A percentile compares a stretch with the other conserved stretches of the same genome.
Conservation (phyloP, 2,888 invertebrate species). For the Drosophila robusta region DNA sequence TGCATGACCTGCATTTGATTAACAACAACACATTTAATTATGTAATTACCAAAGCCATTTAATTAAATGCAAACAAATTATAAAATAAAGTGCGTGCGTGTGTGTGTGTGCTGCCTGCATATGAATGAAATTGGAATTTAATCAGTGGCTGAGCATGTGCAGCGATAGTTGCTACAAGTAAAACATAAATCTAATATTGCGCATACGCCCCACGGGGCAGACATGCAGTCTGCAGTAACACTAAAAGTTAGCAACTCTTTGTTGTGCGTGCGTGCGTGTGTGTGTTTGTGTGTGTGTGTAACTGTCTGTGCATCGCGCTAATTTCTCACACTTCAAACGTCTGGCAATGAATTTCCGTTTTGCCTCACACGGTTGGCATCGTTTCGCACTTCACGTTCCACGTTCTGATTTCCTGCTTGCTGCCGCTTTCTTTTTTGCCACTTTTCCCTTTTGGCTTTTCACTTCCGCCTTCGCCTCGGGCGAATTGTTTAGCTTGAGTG, state of each 20-base stretch:
- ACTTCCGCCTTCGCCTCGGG: constrained; percentile 50
- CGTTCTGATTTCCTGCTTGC: constrained; percentile 64
- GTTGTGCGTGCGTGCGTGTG: constrained; percentile 22
- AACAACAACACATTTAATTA: constrained; percentile 46
- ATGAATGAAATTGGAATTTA: constrained; percentile 30
- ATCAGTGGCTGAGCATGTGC: constrained; percentile 39
- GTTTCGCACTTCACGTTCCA: constrained; percentile 52
- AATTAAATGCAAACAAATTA: constrained; percentile 43
- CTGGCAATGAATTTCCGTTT: constrained; percentile 77
- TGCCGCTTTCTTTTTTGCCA: constrained; percentile 17
- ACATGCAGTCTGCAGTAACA: constrained; percentile 31
- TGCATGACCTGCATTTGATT: constrained; percentile 47
- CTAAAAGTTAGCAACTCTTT: constrained; percentile 44
- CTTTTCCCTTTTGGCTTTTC: constrained; percentile 50
- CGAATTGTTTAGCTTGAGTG: constrained; percentile 61
- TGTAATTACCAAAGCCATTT: constrained; percentile 24
- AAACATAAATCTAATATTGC: constrained; percentile 61
- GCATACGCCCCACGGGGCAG: constrained; percentile 35
- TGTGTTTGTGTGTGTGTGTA: constrained; percentile 16
- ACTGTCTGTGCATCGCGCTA: constrained; percentile 62
- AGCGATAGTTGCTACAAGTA: constrained; percentile 63
- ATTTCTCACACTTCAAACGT: constrained; percentile 76
- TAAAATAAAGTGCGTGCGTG: not conserved
- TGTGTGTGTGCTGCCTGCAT: not conserved
- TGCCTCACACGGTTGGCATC: constrained; percentile 48